A percentile compares a stretch with the other conserved stretches of the same genome.
phyloP scores from a whole-genome alignment of 2,797 vertebrate genomes.

The Enteromius fasciolatus region DNA sequence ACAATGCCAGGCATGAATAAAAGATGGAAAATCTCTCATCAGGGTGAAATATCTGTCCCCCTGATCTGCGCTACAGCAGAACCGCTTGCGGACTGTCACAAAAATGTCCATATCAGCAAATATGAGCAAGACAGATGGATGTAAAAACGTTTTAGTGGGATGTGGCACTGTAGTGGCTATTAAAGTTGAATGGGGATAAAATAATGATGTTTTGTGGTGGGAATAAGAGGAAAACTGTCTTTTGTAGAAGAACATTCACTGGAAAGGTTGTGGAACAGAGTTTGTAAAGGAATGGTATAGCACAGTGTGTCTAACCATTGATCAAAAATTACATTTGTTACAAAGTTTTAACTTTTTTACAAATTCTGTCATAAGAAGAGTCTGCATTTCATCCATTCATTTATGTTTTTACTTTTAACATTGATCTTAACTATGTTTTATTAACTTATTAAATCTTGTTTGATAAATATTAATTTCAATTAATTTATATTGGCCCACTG shows the following conservation, averaged over 20 bases:
- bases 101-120: slow-evolving; percentile 41
- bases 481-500: too few relatives aligned
- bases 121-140: slow-evolving; percentile 37
- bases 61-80: slow-evolving; percentile 38
- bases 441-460: background rate
- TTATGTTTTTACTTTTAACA: background rate
- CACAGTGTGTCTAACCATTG: background rate
- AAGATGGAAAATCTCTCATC: slow-evolving; percentile 45
- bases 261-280: background rate
- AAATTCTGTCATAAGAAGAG: too few relatives aligned
- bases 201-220: background rate
- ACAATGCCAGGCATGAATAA: slow-evolving; percentile 58
- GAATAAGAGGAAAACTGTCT: background rate
- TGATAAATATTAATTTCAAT: background rate
- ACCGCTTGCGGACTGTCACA: slow-evolving; percentile 4
- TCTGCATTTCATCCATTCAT: too few relatives aligned
- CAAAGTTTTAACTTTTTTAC: too few relatives aligned
- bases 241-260: background rate
- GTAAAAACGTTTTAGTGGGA: slow-evolving; percentile 41
- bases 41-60: slow-evolving; percentile 29
- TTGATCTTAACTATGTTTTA: background rate
- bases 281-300: background rate
- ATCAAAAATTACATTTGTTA: background rate
- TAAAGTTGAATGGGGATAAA: background rate
- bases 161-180: background rate